A percentile compares a stretch with the other conserved stretches of the same genome.
These are phyloP conservation scores for Eidolon helvum DNA, from an alignment of 2,113 vertebrate genomes.

Conservation along the genomic window DNA sequence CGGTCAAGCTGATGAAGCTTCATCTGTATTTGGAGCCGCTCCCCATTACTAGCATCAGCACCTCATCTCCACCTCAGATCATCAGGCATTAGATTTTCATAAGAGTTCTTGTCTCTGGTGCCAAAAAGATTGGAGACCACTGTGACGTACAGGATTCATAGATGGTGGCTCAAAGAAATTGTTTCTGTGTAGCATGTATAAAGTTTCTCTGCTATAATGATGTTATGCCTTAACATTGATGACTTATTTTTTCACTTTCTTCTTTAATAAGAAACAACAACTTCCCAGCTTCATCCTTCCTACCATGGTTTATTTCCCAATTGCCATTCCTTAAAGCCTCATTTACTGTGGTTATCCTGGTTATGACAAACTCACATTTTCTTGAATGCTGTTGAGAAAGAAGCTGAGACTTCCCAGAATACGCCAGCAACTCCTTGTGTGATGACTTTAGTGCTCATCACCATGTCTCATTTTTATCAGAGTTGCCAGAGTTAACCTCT, in stretches of 20 bases:
- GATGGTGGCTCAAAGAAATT: background rate
- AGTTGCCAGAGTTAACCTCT: background rate
- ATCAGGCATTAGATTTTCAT: too few relatives aligned
- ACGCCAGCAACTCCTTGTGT: background rate
- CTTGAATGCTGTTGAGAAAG: constrained; percentile 32
- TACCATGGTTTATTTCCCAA: constrained; percentile 35
- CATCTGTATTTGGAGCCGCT: too few relatives aligned
- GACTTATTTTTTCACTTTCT: background rate
- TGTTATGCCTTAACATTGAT: background rate
- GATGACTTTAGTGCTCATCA: constrained; percentile 21
- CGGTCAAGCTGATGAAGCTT: too few relatives aligned
- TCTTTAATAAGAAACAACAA: background rate
- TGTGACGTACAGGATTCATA: background rate
- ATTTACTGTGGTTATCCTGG: constrained; percentile 38
- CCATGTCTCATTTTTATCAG: background rate
- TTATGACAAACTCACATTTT: constrained; percentile 1
- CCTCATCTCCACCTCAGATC: too few relatives aligned
- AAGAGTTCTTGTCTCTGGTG: too few relatives aligned
- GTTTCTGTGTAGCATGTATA: background rate
- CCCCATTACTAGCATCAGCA: too few relatives aligned
- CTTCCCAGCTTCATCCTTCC: background rate
- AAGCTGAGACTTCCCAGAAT: constrained; percentile 45
- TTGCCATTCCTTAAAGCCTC: constrained; percentile 12
- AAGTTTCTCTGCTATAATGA: background rate
- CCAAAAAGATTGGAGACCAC: too few relatives aligned